Base-by-base conservation (phyloP, 2,888 invertebrate genomes). In the Pyrrhia umbra region DNA sequence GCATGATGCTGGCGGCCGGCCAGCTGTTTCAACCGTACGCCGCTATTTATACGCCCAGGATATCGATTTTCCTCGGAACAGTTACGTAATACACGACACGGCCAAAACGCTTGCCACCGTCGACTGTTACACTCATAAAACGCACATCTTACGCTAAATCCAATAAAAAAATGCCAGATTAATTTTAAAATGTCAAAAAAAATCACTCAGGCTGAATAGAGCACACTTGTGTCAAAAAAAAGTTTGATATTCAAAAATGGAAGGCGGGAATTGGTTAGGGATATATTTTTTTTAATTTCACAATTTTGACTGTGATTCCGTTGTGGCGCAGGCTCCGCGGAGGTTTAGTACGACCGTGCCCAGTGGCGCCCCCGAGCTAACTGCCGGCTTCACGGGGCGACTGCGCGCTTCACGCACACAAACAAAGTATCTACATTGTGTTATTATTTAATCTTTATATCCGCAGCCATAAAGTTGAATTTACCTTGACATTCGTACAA, bases 21-120 rank as follows among this genome's bases (percentile, higher is more conserved):
- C 94, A 95, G 94, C 93, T 95, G 93, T 92, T 93, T 86, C 90
- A 88, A 91, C 84, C 87, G 85, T 87, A 81, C 88, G 84, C 80
- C 85, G 90, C 92, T 95, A 94, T 94, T 92, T 92, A 93, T 94
- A 93, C 92, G 88, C 89, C 88, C 88, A 86, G 88, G 88, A 85
- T 94, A 95, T 95, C 89, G 94, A 95, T 94, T 92, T 93, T 90
- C 82, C 81, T 92, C 91, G 92, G 91, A 88, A 90, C 89, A 70
- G 91, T 95, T 95, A 92, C 92, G 94, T 92, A 95, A 94, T 87
- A 87, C 85, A 88, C 90, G 86, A 80, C 86, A 85, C 85, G 81
- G 83, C 76, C 75, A 77, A 87, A 91, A 86, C 80, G 88, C 92
- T 91, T 82, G 79, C 83, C 86, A 85, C 89, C 89, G 68, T 89